These are phyloP conservation scores for Dipodomys stephensi DNA, from an alignment of 2,113 vertebrate species.

Conservation along the genomic window DNA sequence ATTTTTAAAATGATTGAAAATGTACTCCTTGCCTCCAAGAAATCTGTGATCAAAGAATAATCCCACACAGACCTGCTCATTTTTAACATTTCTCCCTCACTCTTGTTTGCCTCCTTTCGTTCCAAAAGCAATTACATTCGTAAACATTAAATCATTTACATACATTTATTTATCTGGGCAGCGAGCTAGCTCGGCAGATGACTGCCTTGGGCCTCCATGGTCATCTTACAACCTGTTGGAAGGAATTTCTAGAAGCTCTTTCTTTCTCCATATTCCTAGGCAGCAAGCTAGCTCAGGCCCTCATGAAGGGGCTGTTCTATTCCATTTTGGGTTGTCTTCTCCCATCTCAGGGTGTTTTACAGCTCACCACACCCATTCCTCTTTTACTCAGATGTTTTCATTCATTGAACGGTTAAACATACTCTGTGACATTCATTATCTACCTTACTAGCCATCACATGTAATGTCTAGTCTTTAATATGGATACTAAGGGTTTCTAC, in stretches of 20 bases:
- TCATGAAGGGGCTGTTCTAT: not conserved
- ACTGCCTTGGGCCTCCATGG: not conserved
- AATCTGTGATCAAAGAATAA: slow-evolving; percentile 59
- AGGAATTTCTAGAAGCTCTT: not conserved
- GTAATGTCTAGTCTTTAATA: not conserved
- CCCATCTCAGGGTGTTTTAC: not conserved
- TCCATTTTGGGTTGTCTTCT: not conserved
- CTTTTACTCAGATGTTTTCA: not conserved
- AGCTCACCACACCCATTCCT: not conserved
- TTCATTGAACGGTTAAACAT: not conserved
- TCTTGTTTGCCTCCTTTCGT: not conserved
- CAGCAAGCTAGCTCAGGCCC: not conserved
- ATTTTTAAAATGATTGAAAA: slow-evolving; percentile 51
- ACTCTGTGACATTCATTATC: not conserved
- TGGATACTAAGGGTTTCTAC: not conserved
- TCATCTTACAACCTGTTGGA: slow-evolving; percentile 11
- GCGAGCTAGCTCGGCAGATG: not conserved
- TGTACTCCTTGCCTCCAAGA: slow-evolving; percentile 50
- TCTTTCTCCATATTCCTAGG: not conserved
- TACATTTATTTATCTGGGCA: not conserved
- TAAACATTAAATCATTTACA: slow-evolving; percentile 28
- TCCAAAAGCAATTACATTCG: slow-evolving; percentile 39
- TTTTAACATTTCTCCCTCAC: slow-evolving; percentile 61
- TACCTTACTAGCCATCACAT: not conserved
- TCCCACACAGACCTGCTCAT: slow-evolving; percentile 32